Evolutionary conservation across 2,888 invertebrate genomes (phyloP), one percentile per base, ranked within the genome.

Genomic region (Hirudinaria manillensis): DNA sequence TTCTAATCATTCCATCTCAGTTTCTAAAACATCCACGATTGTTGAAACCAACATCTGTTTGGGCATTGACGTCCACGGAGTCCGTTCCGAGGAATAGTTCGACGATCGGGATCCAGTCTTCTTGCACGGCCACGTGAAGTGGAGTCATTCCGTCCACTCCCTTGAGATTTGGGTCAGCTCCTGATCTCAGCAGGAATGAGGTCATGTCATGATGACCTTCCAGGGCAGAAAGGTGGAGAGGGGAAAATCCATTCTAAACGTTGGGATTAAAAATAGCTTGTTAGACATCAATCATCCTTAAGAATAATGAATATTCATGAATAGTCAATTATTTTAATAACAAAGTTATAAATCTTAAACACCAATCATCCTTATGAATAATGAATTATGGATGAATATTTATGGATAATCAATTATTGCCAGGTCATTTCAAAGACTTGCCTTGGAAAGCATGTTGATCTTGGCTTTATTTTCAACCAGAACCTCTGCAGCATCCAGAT

Each of bases 181-280:
- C 92, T 83, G 97, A 93, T 84, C 97, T 96, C 78, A 98, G 89
- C 71, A 99, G 89, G 65, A 98, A 88, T 10, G 93, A 91, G 72
- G 94, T 93, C 92, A 99, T 97, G 84, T 99, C 98, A 2, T 92
- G 90, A 86, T 99, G 96, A 51, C 97, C 97, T 88, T 98, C 92
- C 82, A 89, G 89, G 72, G 96, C 90, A 80, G 97, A 94, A 75
- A 99, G 89, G 87, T 99, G 99, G 4, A 89, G 84, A 7, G 97
- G 95, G 21, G 96, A 94, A 85, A 98, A 99, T 0, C 98, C 98
- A 83, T 84, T 84, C 84, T 84, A 16, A 61, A 61, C n/a, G n/a
- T 4, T 61, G 2, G 61, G 24, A 61, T 61, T 7, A 13, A 61
- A 27, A 61, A 16, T 53, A 53, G 3, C 13, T 24, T n/a, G 10